Conservation (phyloP, 2,113 vertebrate species). For the Candoia aspera region DNA sequence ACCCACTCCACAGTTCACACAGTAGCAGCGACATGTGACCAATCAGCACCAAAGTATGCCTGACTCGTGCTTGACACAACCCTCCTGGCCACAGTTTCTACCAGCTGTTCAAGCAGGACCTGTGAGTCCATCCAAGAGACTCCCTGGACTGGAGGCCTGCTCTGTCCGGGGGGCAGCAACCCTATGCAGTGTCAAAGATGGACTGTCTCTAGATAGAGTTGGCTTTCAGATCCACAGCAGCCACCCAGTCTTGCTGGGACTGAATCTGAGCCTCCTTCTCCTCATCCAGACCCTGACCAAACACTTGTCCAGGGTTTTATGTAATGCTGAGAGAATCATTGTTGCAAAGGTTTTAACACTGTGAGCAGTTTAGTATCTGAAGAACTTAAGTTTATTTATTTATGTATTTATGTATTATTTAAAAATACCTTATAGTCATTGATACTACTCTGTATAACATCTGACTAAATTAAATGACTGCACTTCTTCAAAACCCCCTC, state of each 20-base stretch:
- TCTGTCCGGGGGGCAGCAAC: neutral
- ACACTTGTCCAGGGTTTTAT: neutral
- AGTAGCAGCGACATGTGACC: neutral
- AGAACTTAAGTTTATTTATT: neutral
- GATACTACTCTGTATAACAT: neutral
- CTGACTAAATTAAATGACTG: neutral
- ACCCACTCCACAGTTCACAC: neutral
- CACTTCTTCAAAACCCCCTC: neutral
- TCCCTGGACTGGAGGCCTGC: neutral
- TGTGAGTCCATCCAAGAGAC: neutral
- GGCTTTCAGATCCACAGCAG: neutral
- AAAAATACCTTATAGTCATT: neutral
- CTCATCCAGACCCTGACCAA: neutral
- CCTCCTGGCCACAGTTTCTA: neutral
- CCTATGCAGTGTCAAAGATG: neutral
- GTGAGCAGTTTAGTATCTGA: neutral
- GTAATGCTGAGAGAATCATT: neutral
- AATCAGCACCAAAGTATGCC: neutral
- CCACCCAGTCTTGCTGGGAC: neutral
- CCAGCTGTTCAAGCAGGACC: neutral
- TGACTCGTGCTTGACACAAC: neutral
- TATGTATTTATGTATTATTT: no score
- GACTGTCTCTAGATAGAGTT: neutral
- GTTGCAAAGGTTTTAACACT: neutral
- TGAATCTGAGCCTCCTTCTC: neutral